Base-by-base conservation (phyloP, 1,140 invertebrate genomes). In the Cydia fagiglandana region DNA sequence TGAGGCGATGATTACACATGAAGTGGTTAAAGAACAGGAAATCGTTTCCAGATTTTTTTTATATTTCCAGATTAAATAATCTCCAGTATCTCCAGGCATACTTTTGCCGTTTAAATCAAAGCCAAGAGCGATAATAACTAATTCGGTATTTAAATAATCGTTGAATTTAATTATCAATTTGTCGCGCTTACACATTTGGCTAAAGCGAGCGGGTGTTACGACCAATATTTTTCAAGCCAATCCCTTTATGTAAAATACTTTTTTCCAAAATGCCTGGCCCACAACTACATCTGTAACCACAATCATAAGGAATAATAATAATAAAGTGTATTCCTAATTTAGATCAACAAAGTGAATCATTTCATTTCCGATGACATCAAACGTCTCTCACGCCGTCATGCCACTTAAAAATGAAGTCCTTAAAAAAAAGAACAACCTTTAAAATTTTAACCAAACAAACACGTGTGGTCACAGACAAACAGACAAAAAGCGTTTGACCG, bases 401-500 rank as follows among this genome's bases (percentile, higher is more conserved):
- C 66, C 66, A 70, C 66, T 70, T 38, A 68, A 64, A 64, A 12
- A 68, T 68, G 0, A 47, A 68, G 17, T 70, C 17, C n/a, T 38
- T 70, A 38, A n/a, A 20, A 70, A 70, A 70, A 45, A 7, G n/a
- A 70, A 20, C 17, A 17, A 17, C 15, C 64, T 66, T 66, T 68
- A 30, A 41, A 10, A 6, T 68, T 70, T 70, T 45, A n/a, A 70
- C 30, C 66, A 70, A 38, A 70, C 66, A 20, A 73, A 66, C 78
- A 75, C 76, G 79, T 78, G 77, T 79, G 77, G 73, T 61, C 41
- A 64, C 74, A 56, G 75, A 79, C 77, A 78, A 75, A 80, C 75
- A 79, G 28, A 78, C 75, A 80, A 80, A 80, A 77, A 80, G 78
- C 76, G 15, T 73, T 73, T 78, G 81, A 79, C 81, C 81, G 75